Base-by-base conservation (phyloP, 2,797 vertebrate genomes). In the Percopsis omiscomaycus region DNA sequence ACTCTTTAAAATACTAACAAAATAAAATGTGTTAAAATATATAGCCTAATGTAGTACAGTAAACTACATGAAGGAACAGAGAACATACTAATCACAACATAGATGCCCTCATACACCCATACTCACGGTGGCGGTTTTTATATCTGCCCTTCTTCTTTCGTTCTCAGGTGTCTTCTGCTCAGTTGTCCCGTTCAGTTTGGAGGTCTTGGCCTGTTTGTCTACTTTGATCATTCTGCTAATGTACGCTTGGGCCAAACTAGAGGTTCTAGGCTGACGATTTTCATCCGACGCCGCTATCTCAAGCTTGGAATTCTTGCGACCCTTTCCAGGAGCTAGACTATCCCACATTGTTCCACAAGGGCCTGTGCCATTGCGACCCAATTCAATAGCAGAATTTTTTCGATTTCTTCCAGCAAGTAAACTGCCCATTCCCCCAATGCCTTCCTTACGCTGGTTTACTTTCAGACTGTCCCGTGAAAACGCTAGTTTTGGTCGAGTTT, bases 221-320 rank as follows among this genome's bases (percentile, higher is more conserved):
- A 99, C 94, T 77, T 97, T 98, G 86, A 99, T 98, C 86, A 99
- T 95, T 70, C 97, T 92, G 91, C 92, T 97, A 84, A 95, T 96
- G 85, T 96, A 98, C 5, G 93, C 92, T 66, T 95, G 92, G 10
- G 92, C 91, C 55, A 94, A 83, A 75, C 90, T 92, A 27, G 92
- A 81, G 4, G 88, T 84, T 49, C 87, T 88, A 72, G 82, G 83
- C 69, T 74, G 92, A 13, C 91, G 87, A 75, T 86, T 89, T 72
- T 95, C 93, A 5, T 92, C 83, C 0, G 92, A 59, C 3, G 66
- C 9, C 0, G 76, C 89, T 1, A 84, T 74, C 0, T 96, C 90
- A 28, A 73, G 84, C 62, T 94, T 91, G 0, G 93, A 93, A 76
- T 93, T 97, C 84, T 98, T 98, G 29, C 95, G 91, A 80, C 93